Conservation (phyloP, 2,113 vertebrate species). For the Sclerurus mexicanus region DNA sequence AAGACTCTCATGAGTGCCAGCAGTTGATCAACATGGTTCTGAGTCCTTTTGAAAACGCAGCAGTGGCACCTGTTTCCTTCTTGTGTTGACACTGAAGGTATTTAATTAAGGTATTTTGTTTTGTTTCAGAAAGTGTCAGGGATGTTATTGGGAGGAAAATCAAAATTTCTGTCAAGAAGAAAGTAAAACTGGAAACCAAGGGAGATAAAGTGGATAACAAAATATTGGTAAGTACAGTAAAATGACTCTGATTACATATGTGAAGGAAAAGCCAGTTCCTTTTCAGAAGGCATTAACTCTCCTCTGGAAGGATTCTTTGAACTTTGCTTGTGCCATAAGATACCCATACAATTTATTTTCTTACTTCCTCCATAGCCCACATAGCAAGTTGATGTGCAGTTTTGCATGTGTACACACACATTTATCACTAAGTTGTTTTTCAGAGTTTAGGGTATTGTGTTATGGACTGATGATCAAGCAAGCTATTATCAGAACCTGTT, state of each 20-base stretch:
- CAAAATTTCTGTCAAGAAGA: slow-evolving; percentile 91
- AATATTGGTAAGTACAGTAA: slow-evolving; percentile 85
- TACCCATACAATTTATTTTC: neutral
- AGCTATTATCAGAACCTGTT: neutral
- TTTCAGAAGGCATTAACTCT: neutral
- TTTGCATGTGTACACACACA: rapidly evolving
- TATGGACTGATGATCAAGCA: neutral
- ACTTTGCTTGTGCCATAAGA: neutral
- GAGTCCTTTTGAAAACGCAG: neutral
- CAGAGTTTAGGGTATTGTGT: neutral
- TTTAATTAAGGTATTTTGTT: neutral
- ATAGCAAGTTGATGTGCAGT: neutral
- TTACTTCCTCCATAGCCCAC: neutral
- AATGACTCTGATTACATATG: neutral
- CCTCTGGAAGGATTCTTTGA: neutral
- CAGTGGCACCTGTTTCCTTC: neutral
- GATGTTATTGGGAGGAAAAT: slow-evolving; percentile 95
- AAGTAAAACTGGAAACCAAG: slow-evolving; percentile 93
- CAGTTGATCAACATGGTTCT: neutral
- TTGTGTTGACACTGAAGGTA: neutral
- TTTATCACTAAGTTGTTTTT: neutral
- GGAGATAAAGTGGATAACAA: slow-evolving; percentile 94
- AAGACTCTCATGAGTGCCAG: neutral
- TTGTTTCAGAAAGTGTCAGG: slow-evolving; percentile 83
- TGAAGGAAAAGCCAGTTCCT: neutral